Evolutionary conservation across 2,113 vertebrate species (phyloP).

Genomic region (Thomomys bottae): DNA sequence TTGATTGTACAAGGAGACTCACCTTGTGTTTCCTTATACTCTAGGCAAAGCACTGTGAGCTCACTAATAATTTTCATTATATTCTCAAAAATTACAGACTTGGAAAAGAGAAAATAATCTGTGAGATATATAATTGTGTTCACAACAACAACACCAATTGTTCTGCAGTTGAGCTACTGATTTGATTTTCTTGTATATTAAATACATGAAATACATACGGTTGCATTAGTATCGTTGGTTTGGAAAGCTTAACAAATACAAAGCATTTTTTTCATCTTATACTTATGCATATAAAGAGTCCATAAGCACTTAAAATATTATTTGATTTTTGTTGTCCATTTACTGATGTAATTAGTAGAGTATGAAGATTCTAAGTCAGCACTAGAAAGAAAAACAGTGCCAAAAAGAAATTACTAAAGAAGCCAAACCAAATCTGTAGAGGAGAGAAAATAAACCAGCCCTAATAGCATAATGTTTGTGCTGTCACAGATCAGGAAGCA

Average conservation of each 20-base stretch:
- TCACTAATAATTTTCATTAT: not conserved
- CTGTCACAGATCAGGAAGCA: conserved; percentile 31
- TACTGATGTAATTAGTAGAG: not conserved
- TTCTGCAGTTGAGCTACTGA: not conserved
- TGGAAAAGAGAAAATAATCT: conserved; percentile 2
- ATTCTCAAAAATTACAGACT: not conserved
- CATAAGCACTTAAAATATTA: not conserved
- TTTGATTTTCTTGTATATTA: not conserved
- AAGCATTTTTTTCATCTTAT: not conserved
- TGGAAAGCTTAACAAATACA: not conserved
- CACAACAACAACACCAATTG: not conserved
- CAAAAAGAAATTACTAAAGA: not conserved
- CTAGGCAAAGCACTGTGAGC: not conserved
- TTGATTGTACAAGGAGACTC: not conserved
- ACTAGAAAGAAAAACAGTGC: not conserved
- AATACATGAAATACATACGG: not conserved
- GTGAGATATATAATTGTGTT: not conserved
- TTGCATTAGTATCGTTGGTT: not conserved
- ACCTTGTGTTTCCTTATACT: not conserved
- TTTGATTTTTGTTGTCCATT: not conserved
- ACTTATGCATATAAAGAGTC: not conserved
- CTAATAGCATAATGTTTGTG: not conserved
- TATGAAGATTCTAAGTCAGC: not conserved
- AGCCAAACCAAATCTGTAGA: not conserved
- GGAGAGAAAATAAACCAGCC: not conserved